A percentile compares a stretch with the other conserved stretches of the same genome.
Conservation (phyloP, 92 coral and sea anemone species). For the Zoanthus solanderi region DNA sequence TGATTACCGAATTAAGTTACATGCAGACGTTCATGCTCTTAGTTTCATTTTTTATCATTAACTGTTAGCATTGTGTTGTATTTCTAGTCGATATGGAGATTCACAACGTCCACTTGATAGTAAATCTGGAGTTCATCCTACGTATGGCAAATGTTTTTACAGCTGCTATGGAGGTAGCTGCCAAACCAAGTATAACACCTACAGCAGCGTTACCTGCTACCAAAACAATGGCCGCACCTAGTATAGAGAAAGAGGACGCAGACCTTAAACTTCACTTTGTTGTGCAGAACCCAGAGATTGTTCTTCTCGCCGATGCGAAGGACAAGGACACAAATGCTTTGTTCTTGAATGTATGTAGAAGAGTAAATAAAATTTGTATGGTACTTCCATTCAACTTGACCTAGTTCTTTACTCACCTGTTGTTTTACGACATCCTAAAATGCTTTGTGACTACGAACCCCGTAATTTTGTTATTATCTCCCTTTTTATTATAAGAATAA, state of each 20-base stretch:
- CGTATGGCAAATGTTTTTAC: constrained; percentile 86
- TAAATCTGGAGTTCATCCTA: constrained; percentile 84
- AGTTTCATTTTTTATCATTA: no score
- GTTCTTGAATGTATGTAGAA: constrained; percentile 77
- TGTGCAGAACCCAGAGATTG: constrained; percentile 91
- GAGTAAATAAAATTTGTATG: not conserved
- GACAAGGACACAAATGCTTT: constrained; percentile 91
- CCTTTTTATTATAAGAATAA: no score
- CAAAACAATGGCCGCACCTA: constrained; percentile 46
- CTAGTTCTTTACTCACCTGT: no score
- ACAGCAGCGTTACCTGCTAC: constrained; percentile 28
- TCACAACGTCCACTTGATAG: constrained; percentile 76
- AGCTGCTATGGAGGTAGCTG: constrained; percentile 76
- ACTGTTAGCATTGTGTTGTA: not conserved
- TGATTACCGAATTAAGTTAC: no score
- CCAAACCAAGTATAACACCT: constrained; percentile 24
- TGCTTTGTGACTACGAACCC: no score
- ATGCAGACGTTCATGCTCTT: no score
- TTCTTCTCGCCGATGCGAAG: constrained; percentile 93
- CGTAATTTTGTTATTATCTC: no score
- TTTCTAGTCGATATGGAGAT: constrained; percentile 70
- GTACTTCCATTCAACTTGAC: not conserved
- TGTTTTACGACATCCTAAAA: no score
- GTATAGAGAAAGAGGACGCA: constrained; percentile 70
- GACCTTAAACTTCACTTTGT: constrained; percentile 71